phyloP scores from a whole-genome alignment of 2,113 vertebrate species.

The Lagenorhynchus albirostris region DNA sequence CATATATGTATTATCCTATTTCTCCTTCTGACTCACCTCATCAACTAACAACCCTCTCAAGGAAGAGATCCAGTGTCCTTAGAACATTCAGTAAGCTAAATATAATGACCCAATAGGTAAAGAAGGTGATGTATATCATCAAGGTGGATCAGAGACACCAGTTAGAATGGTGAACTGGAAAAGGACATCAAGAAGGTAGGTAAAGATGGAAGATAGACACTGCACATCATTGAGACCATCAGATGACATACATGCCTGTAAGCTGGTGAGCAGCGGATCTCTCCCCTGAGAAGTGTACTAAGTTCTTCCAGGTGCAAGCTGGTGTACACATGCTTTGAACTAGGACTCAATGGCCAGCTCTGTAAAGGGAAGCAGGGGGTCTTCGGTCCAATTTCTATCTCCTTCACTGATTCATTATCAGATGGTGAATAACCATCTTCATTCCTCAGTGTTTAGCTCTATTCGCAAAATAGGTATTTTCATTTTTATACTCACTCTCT shows the following conservation, averaged over 20 bases:
- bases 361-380: not conserved
- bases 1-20: not conserved
- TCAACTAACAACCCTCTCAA: not conserved
- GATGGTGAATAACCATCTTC: not conserved
- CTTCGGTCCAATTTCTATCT: not conserved
- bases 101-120: not conserved
- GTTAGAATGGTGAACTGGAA: not conserved
- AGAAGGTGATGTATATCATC: not conserved
- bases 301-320: not conserved
- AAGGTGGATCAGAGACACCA: not conserved
- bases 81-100: not conserved
- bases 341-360: not conserved
- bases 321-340: not conserved
- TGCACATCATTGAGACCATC: not conserved
- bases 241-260: not conserved
- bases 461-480: not conserved
- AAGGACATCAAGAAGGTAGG: not conserved
- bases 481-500: not conserved
- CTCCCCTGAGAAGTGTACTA: not conserved
- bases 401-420: not conserved
- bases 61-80: not conserved
- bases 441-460: not conserved
- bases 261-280: not conserved
- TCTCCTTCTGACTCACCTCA: not conserved
- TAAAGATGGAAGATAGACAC: not conserved